Evolutionary conservation across 2,797 vertebrate species (phyloP).

Genomic region (Aselliscus stoliczkanus): DNA sequence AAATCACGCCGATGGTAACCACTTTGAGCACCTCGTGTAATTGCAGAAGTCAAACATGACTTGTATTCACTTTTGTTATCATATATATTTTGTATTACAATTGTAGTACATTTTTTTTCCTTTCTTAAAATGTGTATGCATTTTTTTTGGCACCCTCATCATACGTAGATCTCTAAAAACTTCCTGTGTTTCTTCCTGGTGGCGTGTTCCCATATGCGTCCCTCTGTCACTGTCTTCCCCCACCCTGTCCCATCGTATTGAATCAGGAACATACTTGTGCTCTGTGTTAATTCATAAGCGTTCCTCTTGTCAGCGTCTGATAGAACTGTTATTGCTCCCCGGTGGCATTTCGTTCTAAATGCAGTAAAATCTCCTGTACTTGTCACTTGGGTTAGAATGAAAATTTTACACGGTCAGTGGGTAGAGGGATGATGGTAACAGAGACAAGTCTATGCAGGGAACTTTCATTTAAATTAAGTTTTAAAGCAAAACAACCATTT

Average conservation of each 20-base stretch:
- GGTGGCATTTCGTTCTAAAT: conserved; percentile 62
- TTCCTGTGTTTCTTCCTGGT: not conserved
- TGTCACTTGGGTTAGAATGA: conserved; percentile 70
- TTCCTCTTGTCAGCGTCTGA: conserved; percentile 59
- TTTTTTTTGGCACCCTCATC: no score
- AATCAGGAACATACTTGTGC: not conserved
- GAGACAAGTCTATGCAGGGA: conserved; percentile 7
- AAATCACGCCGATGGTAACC: no score
- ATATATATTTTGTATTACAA: no score
- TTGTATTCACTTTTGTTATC: no score
- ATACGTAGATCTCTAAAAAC: not conserved
- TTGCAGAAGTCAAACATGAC: no score
- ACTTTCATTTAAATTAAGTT: conserved; percentile 60
- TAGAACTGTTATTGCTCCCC: conserved; percentile 40
- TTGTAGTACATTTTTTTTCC: no score
- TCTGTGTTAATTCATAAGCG: conserved; percentile 51
- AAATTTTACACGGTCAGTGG: conserved; percentile 43
- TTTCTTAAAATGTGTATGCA: no score
- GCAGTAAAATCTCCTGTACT: conserved; percentile 63
- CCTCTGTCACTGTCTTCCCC: not conserved
- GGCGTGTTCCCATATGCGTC: not conserved
- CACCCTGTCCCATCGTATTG: rapidly evolving
- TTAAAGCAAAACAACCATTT: conserved; percentile 59
- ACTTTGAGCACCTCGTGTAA: no score
- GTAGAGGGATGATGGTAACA: conserved; percentile 31